Evolutionary conservation across 2,888 invertebrate species (phyloP).

Genomic region (Dysmachus trigonus): DNA sequence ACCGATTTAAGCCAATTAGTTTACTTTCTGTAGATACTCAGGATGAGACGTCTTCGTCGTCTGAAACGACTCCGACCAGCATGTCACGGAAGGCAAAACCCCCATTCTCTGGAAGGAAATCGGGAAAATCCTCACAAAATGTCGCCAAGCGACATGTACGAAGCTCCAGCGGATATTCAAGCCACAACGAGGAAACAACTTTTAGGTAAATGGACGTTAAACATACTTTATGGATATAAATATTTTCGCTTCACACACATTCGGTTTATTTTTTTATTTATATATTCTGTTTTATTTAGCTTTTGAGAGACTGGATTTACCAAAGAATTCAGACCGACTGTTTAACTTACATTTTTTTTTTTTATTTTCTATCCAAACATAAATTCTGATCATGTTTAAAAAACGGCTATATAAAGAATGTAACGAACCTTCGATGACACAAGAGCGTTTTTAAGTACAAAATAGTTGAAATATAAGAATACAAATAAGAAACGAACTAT

Average conservation of each 20-base stretch:
- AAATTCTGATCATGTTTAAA: too few relatives aligned
- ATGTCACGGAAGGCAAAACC: slow-evolving; percentile 75
- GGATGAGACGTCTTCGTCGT: slow-evolving; percentile 81
- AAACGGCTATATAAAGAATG: too few relatives aligned
- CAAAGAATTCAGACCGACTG: not conserved
- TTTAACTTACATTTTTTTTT: too few relatives aligned
- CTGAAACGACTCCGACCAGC: slow-evolving; percentile 78
- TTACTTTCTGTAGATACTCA: slow-evolving; percentile 68
- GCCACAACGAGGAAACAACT: slow-evolving; percentile 86
- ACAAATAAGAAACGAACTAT: too few relatives aligned
- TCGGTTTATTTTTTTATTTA: not conserved
- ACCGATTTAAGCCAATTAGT: slow-evolving; percentile 45
- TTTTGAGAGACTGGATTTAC: not conserved
- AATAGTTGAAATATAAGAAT: too few relatives aligned
- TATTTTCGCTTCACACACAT: not conserved
- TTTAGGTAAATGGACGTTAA: slow-evolving; percentile 72
- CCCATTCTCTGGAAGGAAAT: slow-evolving; percentile 76
- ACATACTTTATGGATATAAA: not conserved
- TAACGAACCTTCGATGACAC: too few relatives aligned
- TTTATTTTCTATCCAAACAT: too few relatives aligned
- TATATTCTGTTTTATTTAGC: not conserved
- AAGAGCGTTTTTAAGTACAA: too few relatives aligned
- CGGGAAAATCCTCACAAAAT: slow-evolving; percentile 68
- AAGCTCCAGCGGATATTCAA: slow-evolving; percentile 82
- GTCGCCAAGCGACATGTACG: slow-evolving; percentile 76